Conservation (phyloP, 1,140 invertebrate genomes). For the Drosophila melanogaster region DNA sequence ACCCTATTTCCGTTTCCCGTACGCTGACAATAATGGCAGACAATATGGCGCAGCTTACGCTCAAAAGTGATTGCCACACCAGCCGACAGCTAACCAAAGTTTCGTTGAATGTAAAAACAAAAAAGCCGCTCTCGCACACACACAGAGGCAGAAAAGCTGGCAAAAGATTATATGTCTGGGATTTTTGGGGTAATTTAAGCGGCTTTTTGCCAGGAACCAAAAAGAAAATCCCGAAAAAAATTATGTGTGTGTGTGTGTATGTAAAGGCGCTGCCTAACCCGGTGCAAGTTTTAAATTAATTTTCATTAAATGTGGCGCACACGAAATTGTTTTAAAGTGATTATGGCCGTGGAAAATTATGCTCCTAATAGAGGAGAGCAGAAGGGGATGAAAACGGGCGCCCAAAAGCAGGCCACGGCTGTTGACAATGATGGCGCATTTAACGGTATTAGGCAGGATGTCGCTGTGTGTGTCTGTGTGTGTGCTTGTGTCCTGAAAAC, state of each 20-base stretch:
- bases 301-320: conserved; percentile 70
- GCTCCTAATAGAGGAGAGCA: conserved; percentile 44
- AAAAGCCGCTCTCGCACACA: conserved; percentile 30
- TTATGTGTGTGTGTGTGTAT: conserved; percentile 33
- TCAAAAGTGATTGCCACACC: conserved; percentile 70
- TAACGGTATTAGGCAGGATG: conserved; percentile 53
- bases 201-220: conserved; percentile 55
- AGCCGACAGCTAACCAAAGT: conserved; percentile 51
- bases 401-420: conserved; percentile 41
- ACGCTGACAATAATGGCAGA: conserved; percentile 76
- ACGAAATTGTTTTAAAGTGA: conserved; percentile 78
- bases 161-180: conserved; percentile 72
- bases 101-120: conserved; percentile 49
- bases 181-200: conserved; percentile 73
- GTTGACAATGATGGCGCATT: conserved; percentile 53
- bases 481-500: not conserved
- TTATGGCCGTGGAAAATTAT: conserved; percentile 67
- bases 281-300: conserved; percentile 70
- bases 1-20: conserved; percentile 73
- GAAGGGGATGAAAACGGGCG: not conserved
- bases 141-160: conserved; percentile 47
- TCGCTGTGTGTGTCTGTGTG: conserved; percentile 8
- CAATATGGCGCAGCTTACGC: conserved; percentile 77
- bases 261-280: conserved; percentile 31
- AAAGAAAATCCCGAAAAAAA: conserved; percentile 43